Conservation (phyloP, 1,140 invertebrate species). For the Zaprionus inermis region DNA sequence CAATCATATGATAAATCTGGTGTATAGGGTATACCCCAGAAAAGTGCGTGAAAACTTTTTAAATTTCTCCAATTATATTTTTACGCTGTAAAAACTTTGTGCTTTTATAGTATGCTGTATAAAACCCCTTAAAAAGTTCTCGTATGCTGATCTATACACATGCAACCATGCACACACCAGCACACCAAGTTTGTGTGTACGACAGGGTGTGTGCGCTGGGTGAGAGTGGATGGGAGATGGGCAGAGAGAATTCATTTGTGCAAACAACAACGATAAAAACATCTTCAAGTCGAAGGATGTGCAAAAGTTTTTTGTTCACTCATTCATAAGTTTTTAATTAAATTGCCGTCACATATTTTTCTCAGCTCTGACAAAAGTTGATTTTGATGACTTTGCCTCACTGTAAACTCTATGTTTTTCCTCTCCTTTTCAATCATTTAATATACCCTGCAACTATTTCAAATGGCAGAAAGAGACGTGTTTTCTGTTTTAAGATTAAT, state of each 20-base stretch:
- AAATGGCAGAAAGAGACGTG: too few relatives aligned
- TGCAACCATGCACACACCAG: slow-evolving; percentile 1
- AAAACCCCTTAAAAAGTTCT: slow-evolving; percentile 42
- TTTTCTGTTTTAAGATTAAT: too few relatives aligned
- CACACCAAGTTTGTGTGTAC: slow-evolving; percentile 45
- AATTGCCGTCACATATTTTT: slow-evolving; percentile 79
- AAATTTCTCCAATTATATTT: slow-evolving; percentile 81
- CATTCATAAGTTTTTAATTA: slow-evolving; percentile 83
- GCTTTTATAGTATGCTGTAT: slow-evolving; percentile 34
- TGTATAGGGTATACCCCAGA: not conserved
- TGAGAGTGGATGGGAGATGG: not conserved
- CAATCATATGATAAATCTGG: not conserved
- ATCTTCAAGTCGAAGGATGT: slow-evolving; percentile 79
- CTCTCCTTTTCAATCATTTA: not conserved
- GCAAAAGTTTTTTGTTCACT: slow-evolving; percentile 78
- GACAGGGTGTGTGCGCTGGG: not conserved
- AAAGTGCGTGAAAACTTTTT: slow-evolving; percentile 62
- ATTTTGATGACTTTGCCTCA: slow-evolving; percentile 53
- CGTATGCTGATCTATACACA: slow-evolving; percentile 61
- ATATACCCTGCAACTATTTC: not conserved
- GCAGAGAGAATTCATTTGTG: slow-evolving; percentile 63
- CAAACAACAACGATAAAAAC: slow-evolving; percentile 80
- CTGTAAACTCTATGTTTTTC: not conserved
- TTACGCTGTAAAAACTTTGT: slow-evolving; percentile 77
- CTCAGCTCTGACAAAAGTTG: slow-evolving; percentile 44